Conservation (phyloP, 1,140 invertebrate genomes). For the Trypoxylus dichotomus region DNA sequence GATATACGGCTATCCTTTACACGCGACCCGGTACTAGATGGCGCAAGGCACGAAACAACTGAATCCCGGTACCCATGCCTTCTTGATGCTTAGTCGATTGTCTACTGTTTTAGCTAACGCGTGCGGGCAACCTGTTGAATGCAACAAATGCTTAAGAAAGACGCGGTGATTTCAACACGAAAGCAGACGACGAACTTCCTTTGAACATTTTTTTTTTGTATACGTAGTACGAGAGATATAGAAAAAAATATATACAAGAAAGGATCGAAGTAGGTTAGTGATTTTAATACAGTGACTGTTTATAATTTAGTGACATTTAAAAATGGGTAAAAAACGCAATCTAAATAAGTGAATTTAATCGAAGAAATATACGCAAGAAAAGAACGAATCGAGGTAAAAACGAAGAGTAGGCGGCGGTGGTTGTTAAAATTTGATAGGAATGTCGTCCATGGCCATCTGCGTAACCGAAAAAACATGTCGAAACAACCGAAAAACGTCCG, state of each 20-base stretch:
- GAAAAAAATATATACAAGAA: too few relatives aligned
- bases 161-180: constrained; percentile 33
- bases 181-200: constrained; percentile 32
- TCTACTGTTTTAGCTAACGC: constrained; percentile 48
- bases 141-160: constrained; percentile 2
- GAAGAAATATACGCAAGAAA: background rate
- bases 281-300: background rate
- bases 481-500: constrained; percentile 30
- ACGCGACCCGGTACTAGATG: constrained; percentile 43
- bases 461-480: constrained; percentile 30
- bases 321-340: background rate
- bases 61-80: constrained; percentile 38
- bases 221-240: too few relatives aligned
- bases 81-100: constrained; percentile 49
- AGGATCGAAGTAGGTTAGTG: too few relatives aligned
- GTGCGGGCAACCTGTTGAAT: constrained; percentile 36
- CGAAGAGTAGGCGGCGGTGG: background rate
- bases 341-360: background rate
- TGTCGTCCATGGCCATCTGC: constrained; percentile 11
- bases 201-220: background rate
- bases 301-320: background rate
- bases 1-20: constrained; percentile 29
- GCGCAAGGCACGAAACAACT: constrained; percentile 45
- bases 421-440: constrained; percentile 26
- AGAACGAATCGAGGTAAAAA: background rate